Base-by-base conservation (phyloP, 1,140 invertebrate species). In the Ostrea denselamellosa region DNA sequence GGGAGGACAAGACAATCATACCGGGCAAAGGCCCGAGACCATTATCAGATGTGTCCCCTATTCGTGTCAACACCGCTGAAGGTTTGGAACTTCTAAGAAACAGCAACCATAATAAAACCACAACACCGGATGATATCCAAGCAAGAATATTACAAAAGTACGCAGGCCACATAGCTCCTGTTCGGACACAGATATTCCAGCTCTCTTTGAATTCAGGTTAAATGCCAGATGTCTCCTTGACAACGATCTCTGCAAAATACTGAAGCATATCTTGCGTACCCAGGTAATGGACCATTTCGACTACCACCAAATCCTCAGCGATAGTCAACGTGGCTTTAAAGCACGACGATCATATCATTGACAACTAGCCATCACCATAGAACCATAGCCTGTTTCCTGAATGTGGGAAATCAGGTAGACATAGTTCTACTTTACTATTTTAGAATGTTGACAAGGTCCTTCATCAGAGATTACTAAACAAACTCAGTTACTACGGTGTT, bases 391-490 rank as follows among this genome's bases (percentile, higher is more conserved):
- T 19, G 68, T n/a, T 7, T n/a, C 68, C 9, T 71, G 68, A 12
- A 71, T n/a, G 65, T 77, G 51, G 85, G 65, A n/a, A 25, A 25
- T n/a, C 85, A 71, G 71, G 8, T 77, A n/a, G 85, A 77, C 58
- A 22, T 77, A 51, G 28, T 86, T 22, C 5, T 86, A 7, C 58
- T 86, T 58, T 65, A 86, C 34, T 77, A n/a, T n/a, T n/a, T n/a
- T n/a, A n/a, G n/a, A n/a, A n/a, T n/a, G n/a, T 86, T 53, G 5
- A 54, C 14, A 88, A 88, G 52, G 87, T 83, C 0, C 85, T 88
- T 85, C 83, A 85, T 25, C 71, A 65, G 83, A 65, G 83, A 52
- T 54, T 88, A 51, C 0, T 85, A 19, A 7, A 84, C 44, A 88
- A 88, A 71, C n/a, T 88, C 22, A 8, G 85, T 2, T 83, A n/a